Percentiles rank a stretch among this genome's conserved stretches.
These are phyloP conservation scores for Anguilla marmorata DNA, from an alignment of 2,797 vertebrate genomes.

Conservation along the genomic window DNA sequence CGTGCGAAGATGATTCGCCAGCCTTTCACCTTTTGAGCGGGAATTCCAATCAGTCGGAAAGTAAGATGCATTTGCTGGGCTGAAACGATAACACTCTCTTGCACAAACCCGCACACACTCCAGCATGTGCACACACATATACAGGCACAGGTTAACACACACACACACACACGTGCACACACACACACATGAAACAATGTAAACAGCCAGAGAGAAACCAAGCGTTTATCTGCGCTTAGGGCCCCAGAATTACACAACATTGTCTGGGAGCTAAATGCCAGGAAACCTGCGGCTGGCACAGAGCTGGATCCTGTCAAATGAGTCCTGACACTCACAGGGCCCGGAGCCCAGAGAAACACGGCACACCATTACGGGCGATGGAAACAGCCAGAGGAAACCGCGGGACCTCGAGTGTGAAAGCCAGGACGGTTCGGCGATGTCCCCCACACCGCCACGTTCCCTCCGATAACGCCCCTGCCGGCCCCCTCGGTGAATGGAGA, in stretches of 20 bases:
- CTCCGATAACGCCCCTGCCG: neutral
- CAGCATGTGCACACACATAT: neutral
- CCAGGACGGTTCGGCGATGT: neutral
- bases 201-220: neutral
- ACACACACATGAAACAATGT: neutral
- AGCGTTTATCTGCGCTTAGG: neutral
- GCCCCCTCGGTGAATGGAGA: neutral
- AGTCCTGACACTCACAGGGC: neutral
- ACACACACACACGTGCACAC: too few species aligned
- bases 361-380: neutral
- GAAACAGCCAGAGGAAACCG: neutral
- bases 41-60: neutral
- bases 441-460: neutral
- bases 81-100: neutral
- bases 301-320: constrained; percentile 13
- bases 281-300: neutral
- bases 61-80: neutral
- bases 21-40: constrained; percentile 5
- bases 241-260: neutral
- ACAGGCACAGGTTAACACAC: neutral
- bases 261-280: constrained; percentile 1
- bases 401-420: neutral
- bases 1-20: neutral
- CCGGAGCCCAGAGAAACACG: neutral
- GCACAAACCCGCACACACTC: neutral